These are phyloP conservation scores for Nomada goodeniana DNA, from an alignment of 2,888 invertebrate species.

Conservation along the genomic window DNA sequence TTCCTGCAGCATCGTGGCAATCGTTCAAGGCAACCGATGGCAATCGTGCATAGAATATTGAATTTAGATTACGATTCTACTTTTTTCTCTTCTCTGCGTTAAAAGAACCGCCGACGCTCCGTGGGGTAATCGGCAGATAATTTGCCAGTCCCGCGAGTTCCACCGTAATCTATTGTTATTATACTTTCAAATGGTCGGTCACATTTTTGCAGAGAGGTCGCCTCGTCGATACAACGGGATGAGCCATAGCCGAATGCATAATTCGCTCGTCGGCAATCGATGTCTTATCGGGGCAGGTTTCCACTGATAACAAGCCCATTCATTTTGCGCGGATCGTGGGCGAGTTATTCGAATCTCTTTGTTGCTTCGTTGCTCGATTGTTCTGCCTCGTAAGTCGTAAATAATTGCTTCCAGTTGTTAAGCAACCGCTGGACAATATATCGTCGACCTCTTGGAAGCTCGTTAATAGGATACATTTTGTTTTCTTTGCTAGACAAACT, in stretches of 20 bases:
- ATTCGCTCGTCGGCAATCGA: slow-evolving; percentile 26
- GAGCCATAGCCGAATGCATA: slow-evolving; percentile 11
- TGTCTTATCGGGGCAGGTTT: slow-evolving; percentile 10
- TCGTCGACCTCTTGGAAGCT: slow-evolving; percentile 12
- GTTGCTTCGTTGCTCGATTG: slow-evolving; percentile 28
- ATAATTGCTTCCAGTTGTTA: slow-evolving; percentile 33
- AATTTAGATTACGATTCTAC: too few species aligned
- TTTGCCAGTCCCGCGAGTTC: not conserved
- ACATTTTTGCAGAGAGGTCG: not conserved
- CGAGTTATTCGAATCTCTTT: slow-evolving; percentile 34
- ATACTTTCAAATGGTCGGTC: slow-evolving; percentile 20
- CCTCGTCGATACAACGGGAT: not conserved
- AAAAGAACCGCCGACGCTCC: too few species aligned
- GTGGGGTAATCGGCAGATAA: too few species aligned
- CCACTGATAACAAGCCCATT: slow-evolving; percentile 25
- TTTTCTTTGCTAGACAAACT: not conserved
- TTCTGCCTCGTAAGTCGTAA: slow-evolving; percentile 36
- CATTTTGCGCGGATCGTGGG: slow-evolving; percentile 22
- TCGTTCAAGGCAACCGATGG: too few species aligned
- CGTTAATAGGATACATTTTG: not conserved
- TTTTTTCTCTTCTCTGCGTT: too few species aligned
- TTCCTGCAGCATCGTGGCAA: too few species aligned
- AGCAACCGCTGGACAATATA: slow-evolving; percentile 16
- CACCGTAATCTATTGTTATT: not conserved
- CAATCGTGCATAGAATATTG: too few species aligned